phyloP scores from a whole-genome alignment of 2,113 vertebrate genomes.

The Sinocyclocheilus maitianheensis region DNA sequence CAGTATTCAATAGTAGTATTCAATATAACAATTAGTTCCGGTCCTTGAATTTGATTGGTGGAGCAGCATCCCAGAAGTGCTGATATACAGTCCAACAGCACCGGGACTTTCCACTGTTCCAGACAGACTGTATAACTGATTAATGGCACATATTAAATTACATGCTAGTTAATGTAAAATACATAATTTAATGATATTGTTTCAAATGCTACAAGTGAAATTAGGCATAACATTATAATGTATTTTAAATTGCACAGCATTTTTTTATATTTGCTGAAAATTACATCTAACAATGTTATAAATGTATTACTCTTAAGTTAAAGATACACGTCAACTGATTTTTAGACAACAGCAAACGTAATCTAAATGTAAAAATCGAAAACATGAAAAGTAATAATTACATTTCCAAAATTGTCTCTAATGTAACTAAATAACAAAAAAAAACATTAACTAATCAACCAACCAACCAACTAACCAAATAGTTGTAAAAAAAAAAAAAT shows the following conservation, averaged over 20 bases:
- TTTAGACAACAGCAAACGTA: neutral
- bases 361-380: neutral
- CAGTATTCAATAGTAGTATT: constrained; percentile 1
- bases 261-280: neutral
- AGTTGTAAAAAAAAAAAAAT: too few species aligned
- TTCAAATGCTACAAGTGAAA: neutral
- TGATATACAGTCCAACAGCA: neutral
- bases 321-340: neutral
- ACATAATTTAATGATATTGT: neutral
- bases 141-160: neutral
- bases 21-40: constrained; percentile 9
- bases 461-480: neutral
- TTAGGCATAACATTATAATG: neutral
- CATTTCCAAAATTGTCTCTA: neutral
- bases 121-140: neutral
- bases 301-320: neutral
- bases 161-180: neutral
- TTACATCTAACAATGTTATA: neutral
- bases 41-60: constrained; percentile 14
- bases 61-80: neutral
- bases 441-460: too few species aligned
- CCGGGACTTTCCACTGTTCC: neutral
- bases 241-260: neutral
- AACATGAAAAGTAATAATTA: neutral
- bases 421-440: too few species aligned